Base-by-base conservation (phyloP, 2,797 vertebrate genomes). In the Pogoniulus pusillus region DNA sequence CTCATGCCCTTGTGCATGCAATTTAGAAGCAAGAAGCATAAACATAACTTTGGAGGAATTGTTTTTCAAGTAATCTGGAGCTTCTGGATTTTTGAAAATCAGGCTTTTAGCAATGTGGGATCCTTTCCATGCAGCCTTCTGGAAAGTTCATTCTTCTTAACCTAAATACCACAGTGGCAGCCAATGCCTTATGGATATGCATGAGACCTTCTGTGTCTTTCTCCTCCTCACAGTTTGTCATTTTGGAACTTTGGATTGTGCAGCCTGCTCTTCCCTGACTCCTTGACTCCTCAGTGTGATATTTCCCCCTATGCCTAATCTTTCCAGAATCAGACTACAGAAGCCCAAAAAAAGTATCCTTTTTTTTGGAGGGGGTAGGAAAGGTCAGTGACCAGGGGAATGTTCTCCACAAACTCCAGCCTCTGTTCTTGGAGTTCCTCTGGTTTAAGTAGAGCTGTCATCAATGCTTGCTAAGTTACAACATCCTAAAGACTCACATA, bases 81-180 rank as follows among this genome's bases (percentile, higher is more conserved):
- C 39, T 82, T 68, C 68, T 88, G 74, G 34, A 74, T 83, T 94
- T 96, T 63, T 94, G 85, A 77, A 90, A 92, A 89, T 57, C 72
- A 57, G 62, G 8, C 41, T 74, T 86, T 89, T 71, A 89, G 66
- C 91, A 94, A 87, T 0, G 3, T 69, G 81, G 65, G 69, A 74
- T 84, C 93, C 69, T 90, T 88, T 93, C 86, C 82, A 82, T 35
- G 59, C 11, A 37, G 57, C 73, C 69, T 89, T 93, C 88, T 93
- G 93, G 78, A 92, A 94, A 90, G 71, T 77, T 87, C 69, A 82
- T 95, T 88, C 53, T 73, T 84, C 83, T 51, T 35, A 89, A 88
- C 72, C 82, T 53, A 85, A 95, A 96, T 95, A 75, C 54, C 30
- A 1, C 94, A 88, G 71, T 66, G 75, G 68, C 39, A 75, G 1